Conservation (phyloP, 2,888 invertebrate genomes). For the Lepetodrilus schrolli region DNA sequence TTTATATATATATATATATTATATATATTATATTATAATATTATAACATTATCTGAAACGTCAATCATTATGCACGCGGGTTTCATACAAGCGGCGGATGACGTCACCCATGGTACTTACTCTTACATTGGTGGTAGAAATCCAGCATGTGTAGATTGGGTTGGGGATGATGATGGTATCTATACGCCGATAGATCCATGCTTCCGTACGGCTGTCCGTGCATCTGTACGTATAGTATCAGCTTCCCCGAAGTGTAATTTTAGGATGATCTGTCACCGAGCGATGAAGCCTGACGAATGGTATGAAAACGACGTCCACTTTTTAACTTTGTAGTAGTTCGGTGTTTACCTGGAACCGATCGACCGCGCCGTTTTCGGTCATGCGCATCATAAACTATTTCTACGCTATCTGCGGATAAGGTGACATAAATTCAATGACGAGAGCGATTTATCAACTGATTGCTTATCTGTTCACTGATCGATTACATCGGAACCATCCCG, state of each 20-base stretch:
- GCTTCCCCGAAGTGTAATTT: too few relatives aligned
- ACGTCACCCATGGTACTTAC: conserved; percentile 59
- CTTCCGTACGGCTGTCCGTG: conserved; percentile 5
- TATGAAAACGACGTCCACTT: too few relatives aligned
- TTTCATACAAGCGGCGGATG: not conserved
- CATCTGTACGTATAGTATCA: too few relatives aligned
- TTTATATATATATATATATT: too few relatives aligned
- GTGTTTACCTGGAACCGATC: too few relatives aligned
- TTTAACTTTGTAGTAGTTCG: too few relatives aligned
- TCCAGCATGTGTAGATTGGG: conserved; percentile 98
- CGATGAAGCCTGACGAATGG: not conserved
- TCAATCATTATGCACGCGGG: not conserved
- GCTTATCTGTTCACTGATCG: conserved; percentile 31
- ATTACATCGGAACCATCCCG: conserved; percentile 27
- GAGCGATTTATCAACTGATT: conserved; percentile 36
- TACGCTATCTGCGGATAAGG: conserved; percentile 1
- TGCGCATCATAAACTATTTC: conserved; percentile 25
- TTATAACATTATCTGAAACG: too few relatives aligned
- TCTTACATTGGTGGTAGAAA: conserved; percentile 87
- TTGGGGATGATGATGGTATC: conserved; percentile 42
- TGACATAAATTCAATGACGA: conserved; percentile 32
- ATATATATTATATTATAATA: too few relatives aligned
- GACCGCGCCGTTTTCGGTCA: too few relatives aligned
- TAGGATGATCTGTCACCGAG: not conserved
- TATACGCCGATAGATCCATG: conserved; percentile 59